phyloP scores from a whole-genome alignment of 2,797 vertebrate genomes.

The Holocentrus rufus region DNA sequence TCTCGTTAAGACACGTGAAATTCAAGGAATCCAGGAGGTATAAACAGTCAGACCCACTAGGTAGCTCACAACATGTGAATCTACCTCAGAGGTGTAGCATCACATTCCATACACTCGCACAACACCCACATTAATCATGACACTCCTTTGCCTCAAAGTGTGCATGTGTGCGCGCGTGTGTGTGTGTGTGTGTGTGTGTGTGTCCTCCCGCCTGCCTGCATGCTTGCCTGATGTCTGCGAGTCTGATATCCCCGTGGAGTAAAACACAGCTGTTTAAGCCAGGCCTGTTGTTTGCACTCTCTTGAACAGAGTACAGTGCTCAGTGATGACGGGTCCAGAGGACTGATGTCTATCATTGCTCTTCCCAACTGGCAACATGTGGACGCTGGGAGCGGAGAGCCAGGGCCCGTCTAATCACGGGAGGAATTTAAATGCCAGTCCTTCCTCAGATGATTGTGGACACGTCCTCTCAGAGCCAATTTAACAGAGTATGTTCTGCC shows the following conservation, averaged over 20 bases:
- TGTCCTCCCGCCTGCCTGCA: slow-evolving; percentile 10
- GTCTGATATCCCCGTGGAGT: slow-evolving; percentile 26
- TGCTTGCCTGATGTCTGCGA: slow-evolving; percentile 31
- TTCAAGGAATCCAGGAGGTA: slow-evolving; percentile 54
- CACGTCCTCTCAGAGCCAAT: slow-evolving; percentile 23
- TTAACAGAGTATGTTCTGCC: slow-evolving; percentile 40
- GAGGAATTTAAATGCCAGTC: slow-evolving; percentile 39
- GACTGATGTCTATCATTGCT: slow-evolving; percentile 50
- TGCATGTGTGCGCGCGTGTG: slow-evolving; percentile 24
- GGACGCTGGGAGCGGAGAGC: slow-evolving; percentile 26
- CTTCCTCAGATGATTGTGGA: slow-evolving; percentile 37
- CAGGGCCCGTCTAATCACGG: slow-evolving; percentile 40
- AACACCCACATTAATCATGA: slow-evolving; percentile 52
- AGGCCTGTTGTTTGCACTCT: slow-evolving; percentile 55
- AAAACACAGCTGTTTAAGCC: slow-evolving; percentile 56
- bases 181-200: slow-evolving; percentile 10
- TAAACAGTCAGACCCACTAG: slow-evolving; percentile 32
- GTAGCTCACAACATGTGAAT: slow-evolving; percentile 47
- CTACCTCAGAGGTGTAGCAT: slow-evolving; percentile 45
- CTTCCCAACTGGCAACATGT: slow-evolving; percentile 45
- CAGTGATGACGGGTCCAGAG: slow-evolving; percentile 49
- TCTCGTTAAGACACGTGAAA: slow-evolving; percentile 47
- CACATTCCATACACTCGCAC: slow-evolving; percentile 53
- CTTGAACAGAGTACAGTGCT: slow-evolving; percentile 39
- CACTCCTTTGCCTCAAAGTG: slow-evolving; percentile 28